Conservation (phyloP, 1,140 invertebrate genomes). For the Drosophila tropicalis region DNA sequence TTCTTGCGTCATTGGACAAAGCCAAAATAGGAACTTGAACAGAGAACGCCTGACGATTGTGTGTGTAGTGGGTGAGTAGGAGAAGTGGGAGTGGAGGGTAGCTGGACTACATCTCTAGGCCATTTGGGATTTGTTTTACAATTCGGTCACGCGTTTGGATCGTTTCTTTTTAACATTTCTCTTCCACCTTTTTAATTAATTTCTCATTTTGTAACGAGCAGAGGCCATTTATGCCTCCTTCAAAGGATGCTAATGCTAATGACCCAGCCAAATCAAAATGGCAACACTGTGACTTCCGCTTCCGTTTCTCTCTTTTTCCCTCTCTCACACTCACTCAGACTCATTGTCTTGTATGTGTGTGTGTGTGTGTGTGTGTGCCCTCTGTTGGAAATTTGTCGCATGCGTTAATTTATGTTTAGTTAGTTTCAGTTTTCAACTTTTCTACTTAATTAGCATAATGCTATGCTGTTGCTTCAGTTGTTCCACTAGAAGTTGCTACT, state of each 20-base stretch:
- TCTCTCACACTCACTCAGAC: neutral
- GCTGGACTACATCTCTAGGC: conserved; percentile 29
- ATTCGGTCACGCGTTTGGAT: conserved; percentile 63
- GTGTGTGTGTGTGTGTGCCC: neutral
- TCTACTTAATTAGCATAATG: conserved; percentile 67
- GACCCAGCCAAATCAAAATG: conserved; percentile 72
- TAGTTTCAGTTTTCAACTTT: conserved; percentile 53
- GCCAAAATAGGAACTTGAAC: conserved; percentile 12
- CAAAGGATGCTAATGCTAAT: conserved; percentile 51
- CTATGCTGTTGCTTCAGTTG: conserved; percentile 31
- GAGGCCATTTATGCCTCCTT: conserved; percentile 56
- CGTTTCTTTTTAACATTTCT: conserved; percentile 59
- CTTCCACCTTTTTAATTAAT: conserved; percentile 75
- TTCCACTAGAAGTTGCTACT: conserved; percentile 19
- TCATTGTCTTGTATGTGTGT: conserved; percentile 17
- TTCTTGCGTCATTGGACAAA: conserved; percentile 69
- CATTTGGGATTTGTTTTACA: conserved; percentile 68
- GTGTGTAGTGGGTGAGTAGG: neutral
- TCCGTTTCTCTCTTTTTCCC: conserved; percentile 27
- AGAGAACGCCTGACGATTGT: neutral
- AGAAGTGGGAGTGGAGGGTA: neutral
- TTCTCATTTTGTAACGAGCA: conserved; percentile 45
- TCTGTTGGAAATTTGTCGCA: conserved; percentile 62
- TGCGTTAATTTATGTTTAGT: conserved; percentile 68
- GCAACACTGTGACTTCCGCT: conserved; percentile 68